These are phyloP conservation scores for Melanotaenia trifasciata DNA, from an alignment of 2,797 vertebrate genomes.

Conservation along the genomic window DNA sequence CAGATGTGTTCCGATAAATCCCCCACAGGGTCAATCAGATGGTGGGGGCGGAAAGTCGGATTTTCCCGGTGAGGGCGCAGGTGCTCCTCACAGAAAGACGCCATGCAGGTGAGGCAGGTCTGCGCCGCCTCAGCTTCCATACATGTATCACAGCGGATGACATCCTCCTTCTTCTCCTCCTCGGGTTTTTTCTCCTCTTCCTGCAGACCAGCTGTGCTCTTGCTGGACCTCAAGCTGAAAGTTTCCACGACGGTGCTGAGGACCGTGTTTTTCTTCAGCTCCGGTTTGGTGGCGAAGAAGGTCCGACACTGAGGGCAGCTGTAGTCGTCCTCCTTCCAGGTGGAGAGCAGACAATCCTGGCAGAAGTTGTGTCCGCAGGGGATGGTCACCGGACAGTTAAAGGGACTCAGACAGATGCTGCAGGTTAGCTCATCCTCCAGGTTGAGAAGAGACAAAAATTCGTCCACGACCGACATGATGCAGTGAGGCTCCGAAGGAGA, in stretches of 20 bases:
- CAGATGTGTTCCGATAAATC: slow-evolving; percentile 88
- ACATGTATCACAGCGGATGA: slow-evolving; percentile 87
- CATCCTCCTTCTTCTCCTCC: background rate
- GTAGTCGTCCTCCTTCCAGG: slow-evolving; percentile 77
- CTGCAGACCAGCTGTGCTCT: fast-evolving
- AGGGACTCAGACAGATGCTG: slow-evolving; percentile 90
- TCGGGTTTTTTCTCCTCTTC: background rate
- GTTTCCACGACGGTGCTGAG: slow-evolving; percentile 88
- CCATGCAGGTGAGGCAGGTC: slow-evolving; percentile 95
- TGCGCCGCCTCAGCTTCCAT: slow-evolving; percentile 76
- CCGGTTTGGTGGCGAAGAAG: slow-evolving; percentile 81
- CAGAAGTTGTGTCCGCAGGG: slow-evolving; percentile 98
- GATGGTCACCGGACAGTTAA: slow-evolving; percentile 89
- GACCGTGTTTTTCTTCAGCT: slow-evolving; percentile 92
- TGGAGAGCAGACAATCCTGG: slow-evolving; percentile 84
- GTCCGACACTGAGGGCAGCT: slow-evolving; percentile 90
- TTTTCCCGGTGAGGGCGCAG: slow-evolving; percentile 90
- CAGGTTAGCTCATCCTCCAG: slow-evolving; percentile 91
- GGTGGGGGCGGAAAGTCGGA: slow-evolving; percentile 85
- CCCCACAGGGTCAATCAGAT: slow-evolving; percentile 79
- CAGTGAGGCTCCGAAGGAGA: slow-evolving; percentile 1
- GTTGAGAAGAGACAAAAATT: slow-evolving; percentile 43
- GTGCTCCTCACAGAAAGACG: slow-evolving; percentile 90
- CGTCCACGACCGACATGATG: slow-evolving; percentile 38
- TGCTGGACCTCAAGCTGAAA: slow-evolving; percentile 48